Evolutionary conservation across 2,888 invertebrate species (phyloP), one percentile per base, ranked within the genome.

Genomic region (Drosophila sordidapex): DNA sequence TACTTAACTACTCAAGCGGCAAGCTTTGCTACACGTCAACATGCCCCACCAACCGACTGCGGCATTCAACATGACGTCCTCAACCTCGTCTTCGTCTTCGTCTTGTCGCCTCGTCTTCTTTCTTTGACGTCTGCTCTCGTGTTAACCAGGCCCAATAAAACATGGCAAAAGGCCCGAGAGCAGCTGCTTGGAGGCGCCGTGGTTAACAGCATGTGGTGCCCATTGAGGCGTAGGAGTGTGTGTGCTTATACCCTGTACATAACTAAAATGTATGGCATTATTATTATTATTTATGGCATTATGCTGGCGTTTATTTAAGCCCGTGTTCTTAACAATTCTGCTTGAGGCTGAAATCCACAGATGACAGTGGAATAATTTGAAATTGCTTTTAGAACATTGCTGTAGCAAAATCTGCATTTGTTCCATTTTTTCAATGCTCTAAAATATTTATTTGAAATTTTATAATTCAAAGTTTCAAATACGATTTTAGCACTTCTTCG

Each of bases 111-210:
- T 7, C 15, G 15, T 15, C 8, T 25, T 46, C 8, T 15, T 8
- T 25, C 8, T 46, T 25, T 4, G 25, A 46, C 46, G 52, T 29
- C 48, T 52, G 52, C 66, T 61, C 35, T 61, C 62, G 64, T 71
- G 70, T 70, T 75, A 74, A 71, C 75, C 75, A 81, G 66, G 69
- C 64, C 74, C 78, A 78, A 87, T 87, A 89, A 84, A 88, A 79
- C 74, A 84, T 70, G 79, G 61, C 81, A 66, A 74, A 63, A 61
- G 58, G 21, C 18, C n/a, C 56, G 38, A n/a, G 6, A 59, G 54
- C 56, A 74, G 35, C 78, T 75, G 56, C 51, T 33, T 43, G 68
- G 60, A 63, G 74, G 59, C 71, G 71, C 61, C 67, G 35, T 43
- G 57, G 57, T 63, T 65, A 57, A 49, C 58, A 56, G 49, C 54